Base-by-base conservation (phyloP, 2,113 vertebrate genomes). In the Mesoclemmys tuberculata region DNA sequence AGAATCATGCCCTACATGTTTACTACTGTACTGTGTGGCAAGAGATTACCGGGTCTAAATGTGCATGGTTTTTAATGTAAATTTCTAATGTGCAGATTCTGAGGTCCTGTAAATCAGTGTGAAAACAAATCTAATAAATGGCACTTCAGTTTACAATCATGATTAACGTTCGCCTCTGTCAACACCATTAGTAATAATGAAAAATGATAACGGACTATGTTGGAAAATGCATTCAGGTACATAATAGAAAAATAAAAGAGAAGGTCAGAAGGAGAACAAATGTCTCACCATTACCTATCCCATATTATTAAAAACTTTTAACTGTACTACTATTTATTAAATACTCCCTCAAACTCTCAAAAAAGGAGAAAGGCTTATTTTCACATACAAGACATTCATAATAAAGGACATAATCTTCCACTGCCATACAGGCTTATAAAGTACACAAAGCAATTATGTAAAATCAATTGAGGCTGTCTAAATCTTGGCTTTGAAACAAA, bases 401-500 rank as follows among this genome's bases (percentile, higher is more conserved):
- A 80, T 46, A 44, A 81, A 51, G 84, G 83, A 80, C 13, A 89
- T 35, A 82, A 52, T 87, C 80, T 44, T 87, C 87, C 46, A 68
- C 38, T 64, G 38, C 18, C 35, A 75, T 12, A 85, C 5, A 93
- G 18, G 48, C 85, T 89, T 94, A 90, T 92, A 83, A 88, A 92
- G 38, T 10, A 44, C 35, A 93, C 18, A 61, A 9, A 85, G 4
- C 77, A 93, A 95, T 90, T 87, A 93, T 55, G 56, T 85, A 91
- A 96, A 96, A 96, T 71, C 82, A 94, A 4, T 48, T 92, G 58
- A 93, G 6, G 14, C 64, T 86, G 26, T 85, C 80, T 90, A 87
- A 94, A 95, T 88, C 82, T 95, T 98, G 93, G 87, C 86, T 93
- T 94, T 97, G 85, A 96, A 95, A 96, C 80, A 94, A 95, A 95